A percentile compares a stretch with the other conserved stretches of the same genome.
phyloP scores from a whole-genome alignment of 1,140 invertebrate genomes.

The Dolichoris vasculosae region DNA sequence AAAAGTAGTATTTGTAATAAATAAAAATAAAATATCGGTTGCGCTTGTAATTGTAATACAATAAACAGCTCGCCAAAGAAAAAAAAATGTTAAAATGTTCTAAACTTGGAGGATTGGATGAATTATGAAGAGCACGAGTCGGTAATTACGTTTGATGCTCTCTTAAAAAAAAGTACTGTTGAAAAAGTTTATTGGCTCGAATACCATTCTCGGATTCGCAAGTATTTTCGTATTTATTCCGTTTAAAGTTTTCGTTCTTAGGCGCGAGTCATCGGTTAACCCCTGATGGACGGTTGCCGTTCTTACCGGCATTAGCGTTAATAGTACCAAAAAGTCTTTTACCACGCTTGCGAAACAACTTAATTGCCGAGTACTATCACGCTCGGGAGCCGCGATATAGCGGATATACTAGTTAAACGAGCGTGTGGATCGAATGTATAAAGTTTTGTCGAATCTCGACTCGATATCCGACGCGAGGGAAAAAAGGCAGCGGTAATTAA shows the following conservation, averaged over 20 bases:
- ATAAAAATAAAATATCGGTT: too few relatives aligned
- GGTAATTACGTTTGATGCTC: too few relatives aligned
- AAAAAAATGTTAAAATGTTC: too few relatives aligned
- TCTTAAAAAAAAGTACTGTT: too few relatives aligned
- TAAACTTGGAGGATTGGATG: too few relatives aligned
- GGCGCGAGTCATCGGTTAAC: neutral
- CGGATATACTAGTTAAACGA: slow-evolving; percentile 14
- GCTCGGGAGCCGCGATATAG: neutral
- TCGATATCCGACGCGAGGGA: neutral
- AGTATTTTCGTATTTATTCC: too few relatives aligned
- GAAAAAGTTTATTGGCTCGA: too few relatives aligned
- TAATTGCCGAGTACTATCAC: slow-evolving; percentile 27
- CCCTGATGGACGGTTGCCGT: neutral
- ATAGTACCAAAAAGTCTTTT: slow-evolving; percentile 5
- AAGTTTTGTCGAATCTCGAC: neutral
- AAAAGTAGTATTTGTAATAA: too few relatives aligned
- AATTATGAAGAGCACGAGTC: too few relatives aligned
- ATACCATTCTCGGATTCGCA: too few relatives aligned
- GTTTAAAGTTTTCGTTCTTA: neutral
- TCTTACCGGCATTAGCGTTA: neutral
- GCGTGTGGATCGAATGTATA: slow-evolving; percentile 25
- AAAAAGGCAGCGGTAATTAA: slow-evolving; percentile 34
- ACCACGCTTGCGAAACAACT: slow-evolving; percentile 19
- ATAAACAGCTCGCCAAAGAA: too few relatives aligned
- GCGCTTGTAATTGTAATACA: too few relatives aligned